Evolutionary conservation across 1,140 invertebrate genomes (phyloP), one percentile per base, ranked within the genome.

Genomic region (Drosophila funebris): DNA sequence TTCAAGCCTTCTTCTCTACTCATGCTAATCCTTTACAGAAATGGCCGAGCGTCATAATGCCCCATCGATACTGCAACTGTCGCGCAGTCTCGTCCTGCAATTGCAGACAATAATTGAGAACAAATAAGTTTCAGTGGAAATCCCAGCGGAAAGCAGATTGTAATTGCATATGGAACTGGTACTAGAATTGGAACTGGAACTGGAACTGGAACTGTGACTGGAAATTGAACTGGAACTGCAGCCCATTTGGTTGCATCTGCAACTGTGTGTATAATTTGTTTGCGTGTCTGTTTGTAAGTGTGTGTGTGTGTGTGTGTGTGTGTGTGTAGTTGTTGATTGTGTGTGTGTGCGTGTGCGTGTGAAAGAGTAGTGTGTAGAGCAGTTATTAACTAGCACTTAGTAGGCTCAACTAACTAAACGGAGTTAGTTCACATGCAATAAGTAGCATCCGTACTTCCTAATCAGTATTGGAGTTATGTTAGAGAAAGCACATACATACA

Each of bases 1-100:
- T 96, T 76, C 98, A 99, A 97, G n/a, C n/a, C n/a, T n/a, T n/a
- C n/a, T 97, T 99, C 91, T 99, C 98, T 92, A 98, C 97, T 1
- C 97, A 99, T 92, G 97, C 98, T 20, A n/a, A 33, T 92, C 85
- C 69, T 91, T 94, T 76, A 1, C 92, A 98, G 97, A 98, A 95
- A 98, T 98, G 97, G 97, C 97, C 0, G 97, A 98, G 92, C 93
- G 96, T 75, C 97, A 98, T 91, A 95, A 98, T 92, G 96, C 96
- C 3, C 94, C 94, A 75, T 94, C 95, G 29, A 95, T 98, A 6
- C 92, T 98, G 50, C 94, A 95, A 76, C 93, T 97, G 41, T 95
- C 97, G 0, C 93, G 97, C 75, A 96, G 97, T 82, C 93, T 98
- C 7, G 97, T 98, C 9, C 93, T 96, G 43, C 96, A 97, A 92